Evolutionary conservation across 2,113 vertebrate species (phyloP), one percentile per base, ranked within the genome.

Genomic region (Pongo pygmaeus): DNA sequence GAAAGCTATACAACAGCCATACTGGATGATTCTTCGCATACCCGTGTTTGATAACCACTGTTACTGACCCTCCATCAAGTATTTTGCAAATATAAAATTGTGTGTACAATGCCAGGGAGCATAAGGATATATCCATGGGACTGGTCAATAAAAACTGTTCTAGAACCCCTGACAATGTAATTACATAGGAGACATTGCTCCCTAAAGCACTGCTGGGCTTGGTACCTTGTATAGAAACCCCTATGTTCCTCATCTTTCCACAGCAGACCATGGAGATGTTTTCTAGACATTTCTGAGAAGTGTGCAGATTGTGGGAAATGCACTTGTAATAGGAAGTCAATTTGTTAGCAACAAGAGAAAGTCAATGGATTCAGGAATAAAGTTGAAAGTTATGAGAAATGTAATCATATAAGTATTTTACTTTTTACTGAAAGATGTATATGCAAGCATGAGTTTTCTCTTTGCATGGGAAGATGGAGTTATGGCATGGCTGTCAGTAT

Each of bases 201-300:
- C 40, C 77, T 35, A 17, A 67, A 67, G 48, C 40, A 18, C 52
- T 55, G 3, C 52, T n/a, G 20, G 10, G 20, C 38, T 57, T 89
- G 74, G 77, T 18, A 4, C 74, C 43, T 52, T 69, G n/a, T 35
- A 11, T 20, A 57, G 57, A 81, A 74, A 81, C n/a, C 8, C 35
- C 48, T 57, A 35, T 8, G 30, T 35, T n/a, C 48, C 52, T 91
- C 46, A 30, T 89, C 83, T 91, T 87, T 27, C 59, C 38, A 83
- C 8, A 89, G 80, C 27, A 87, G 50, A 81, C 22, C 40, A 17
- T 23, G 27, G 78, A 75, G 74, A 40, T 92, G 35, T 46, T 95
- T 75, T 93, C 69, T 79, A 72, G 55, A 72, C 17, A 27, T 81
- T 95, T 94, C 69, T 84, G 92, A 81, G 93, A 96, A 77, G 87